Evolutionary conservation across 1,140 invertebrate species (phyloP).

Genomic region (Bathynomus jamesi): DNA sequence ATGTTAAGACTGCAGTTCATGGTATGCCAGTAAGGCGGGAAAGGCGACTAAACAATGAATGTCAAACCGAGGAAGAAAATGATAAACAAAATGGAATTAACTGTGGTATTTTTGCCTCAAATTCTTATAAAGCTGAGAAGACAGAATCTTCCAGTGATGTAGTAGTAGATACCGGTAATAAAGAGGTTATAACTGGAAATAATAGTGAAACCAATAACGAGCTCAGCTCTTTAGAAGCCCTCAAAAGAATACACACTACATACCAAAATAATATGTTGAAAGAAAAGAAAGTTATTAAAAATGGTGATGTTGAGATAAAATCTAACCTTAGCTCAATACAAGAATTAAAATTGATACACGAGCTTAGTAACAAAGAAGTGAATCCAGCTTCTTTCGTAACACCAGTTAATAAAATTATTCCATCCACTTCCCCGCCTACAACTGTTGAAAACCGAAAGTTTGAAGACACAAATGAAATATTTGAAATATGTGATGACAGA

Average conservation of each 20-base stretch:
- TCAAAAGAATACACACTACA: too few species aligned
- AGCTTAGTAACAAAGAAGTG: neutral
- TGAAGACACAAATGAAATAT: neutral
- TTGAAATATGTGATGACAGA: neutral
- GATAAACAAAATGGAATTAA: neutral
- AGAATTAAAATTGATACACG: neutral
- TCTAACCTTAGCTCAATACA: neutral
- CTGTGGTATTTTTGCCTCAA: too few species aligned
- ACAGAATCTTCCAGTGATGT: too few species aligned
- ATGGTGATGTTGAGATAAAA: neutral
- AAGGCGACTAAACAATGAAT: neutral
- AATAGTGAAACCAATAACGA: too few species aligned
- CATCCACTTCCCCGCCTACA: neutral
- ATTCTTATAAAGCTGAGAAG: too few species aligned
- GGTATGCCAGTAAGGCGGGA: conserved; percentile 11
- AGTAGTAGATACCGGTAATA: too few species aligned
- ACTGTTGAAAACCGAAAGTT: neutral
- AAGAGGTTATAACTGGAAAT: too few species aligned
- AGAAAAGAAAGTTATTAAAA: too few species aligned
- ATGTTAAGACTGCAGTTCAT: conserved; percentile 18
- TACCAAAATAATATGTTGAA: too few species aligned
- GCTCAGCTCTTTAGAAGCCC: neutral
- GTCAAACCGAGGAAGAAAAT: neutral
- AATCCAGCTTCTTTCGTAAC: neutral
- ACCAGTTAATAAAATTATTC: neutral